phyloP scores from a whole-genome alignment of 2,113 vertebrate genomes.

The Corvus moneduloides region DNA sequence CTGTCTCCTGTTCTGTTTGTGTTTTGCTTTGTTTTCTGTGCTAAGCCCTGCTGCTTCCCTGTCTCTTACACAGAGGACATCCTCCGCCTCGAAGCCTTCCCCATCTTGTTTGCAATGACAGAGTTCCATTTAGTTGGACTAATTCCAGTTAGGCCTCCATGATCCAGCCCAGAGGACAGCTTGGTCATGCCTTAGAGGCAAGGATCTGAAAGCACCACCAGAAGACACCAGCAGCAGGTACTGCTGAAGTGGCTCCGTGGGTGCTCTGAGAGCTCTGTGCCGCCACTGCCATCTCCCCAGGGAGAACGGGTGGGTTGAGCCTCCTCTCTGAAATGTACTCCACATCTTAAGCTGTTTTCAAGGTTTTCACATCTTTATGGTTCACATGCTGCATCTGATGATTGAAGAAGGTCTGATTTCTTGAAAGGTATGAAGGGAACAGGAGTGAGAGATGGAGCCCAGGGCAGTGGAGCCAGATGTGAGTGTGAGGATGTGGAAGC shows the following conservation, averaged over 20 bases:
- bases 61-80: neutral
- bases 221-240: neutral
- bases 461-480: neutral
- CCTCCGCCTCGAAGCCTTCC: neutral
- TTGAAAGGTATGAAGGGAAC: neutral
- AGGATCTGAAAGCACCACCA: neutral
- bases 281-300: neutral
- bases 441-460: neutral
- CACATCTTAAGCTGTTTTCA: neutral
- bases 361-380: neutral
- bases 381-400: neutral
- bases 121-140: neutral
- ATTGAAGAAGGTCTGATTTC: neutral
- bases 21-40: neutral
- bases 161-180: neutral
- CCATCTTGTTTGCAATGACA: neutral
- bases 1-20: neutral
- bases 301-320: neutral
- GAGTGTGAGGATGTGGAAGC: neutral
- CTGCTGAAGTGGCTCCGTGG: neutral
- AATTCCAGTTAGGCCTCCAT: neutral
- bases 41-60: neutral
- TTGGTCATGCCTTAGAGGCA: neutral
- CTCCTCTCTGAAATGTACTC: neutral
- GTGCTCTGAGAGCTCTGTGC: neutral